phyloP scores from a whole-genome alignment of 2,113 vertebrate genomes.

The Cyrtonyx montezumae region DNA sequence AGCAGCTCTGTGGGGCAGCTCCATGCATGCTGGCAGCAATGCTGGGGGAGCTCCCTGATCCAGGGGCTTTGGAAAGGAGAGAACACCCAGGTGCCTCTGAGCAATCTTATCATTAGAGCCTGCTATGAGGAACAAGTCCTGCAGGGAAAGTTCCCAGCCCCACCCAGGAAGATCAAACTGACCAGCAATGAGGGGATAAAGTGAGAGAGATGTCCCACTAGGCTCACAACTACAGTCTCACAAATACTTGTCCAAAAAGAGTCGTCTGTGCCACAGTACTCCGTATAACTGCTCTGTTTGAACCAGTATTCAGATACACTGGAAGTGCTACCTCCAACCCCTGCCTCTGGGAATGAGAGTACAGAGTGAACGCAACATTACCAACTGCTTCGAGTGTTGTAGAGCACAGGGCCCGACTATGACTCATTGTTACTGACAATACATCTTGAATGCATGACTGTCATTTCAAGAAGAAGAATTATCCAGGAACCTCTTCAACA shows the following conservation, averaged over 20 bases:
- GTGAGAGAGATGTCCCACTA: neutral
- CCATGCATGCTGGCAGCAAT: neutral
- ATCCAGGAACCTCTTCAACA: neutral
- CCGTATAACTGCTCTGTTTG: neutral
- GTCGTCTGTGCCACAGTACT: neutral
- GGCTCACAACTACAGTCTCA: neutral
- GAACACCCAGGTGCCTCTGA: neutral
- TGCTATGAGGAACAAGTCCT: neutral
- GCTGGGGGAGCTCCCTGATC: neutral
- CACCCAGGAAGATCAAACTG: neutral
- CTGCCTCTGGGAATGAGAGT: neutral
- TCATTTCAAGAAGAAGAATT: neutral
- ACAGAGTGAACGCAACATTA: neutral
- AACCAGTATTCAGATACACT: neutral
- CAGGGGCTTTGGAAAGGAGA: fast-evolving
- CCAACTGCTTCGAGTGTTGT: neutral
- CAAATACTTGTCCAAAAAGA: neutral
- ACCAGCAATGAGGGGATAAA: neutral
- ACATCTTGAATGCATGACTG: neutral
- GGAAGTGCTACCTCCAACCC: neutral
- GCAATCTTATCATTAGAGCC: neutral
- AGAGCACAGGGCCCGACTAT: neutral
- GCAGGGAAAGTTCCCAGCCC: neutral
- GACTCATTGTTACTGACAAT: neutral
- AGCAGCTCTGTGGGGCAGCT: neutral